phyloP scores from a whole-genome alignment of 35 echinoderm and acorn worm genomes.

The Heliocidaris tuberculata region DNA sequence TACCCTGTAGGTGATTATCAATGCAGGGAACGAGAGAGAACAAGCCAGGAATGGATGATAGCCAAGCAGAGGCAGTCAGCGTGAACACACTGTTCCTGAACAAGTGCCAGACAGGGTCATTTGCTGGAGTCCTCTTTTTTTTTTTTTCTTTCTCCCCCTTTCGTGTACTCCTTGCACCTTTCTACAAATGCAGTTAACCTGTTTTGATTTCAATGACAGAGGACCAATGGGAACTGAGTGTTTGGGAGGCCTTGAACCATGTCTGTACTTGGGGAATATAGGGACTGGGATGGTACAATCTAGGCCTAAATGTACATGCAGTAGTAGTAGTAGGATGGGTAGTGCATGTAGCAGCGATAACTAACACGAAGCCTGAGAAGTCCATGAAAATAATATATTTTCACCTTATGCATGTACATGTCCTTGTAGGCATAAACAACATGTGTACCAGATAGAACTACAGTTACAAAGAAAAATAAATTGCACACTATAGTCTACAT shows the following conservation, averaged over 20 bases:
- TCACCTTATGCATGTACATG: no score
- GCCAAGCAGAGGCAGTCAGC: slow-evolving; percentile 13
- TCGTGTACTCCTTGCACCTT: background rate
- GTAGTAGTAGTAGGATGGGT: no score
- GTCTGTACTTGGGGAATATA: slow-evolving; percentile 16
- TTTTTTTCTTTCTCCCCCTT: background rate
- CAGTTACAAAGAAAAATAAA: no score
- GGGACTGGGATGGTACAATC: background rate
- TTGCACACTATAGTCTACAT: no score
- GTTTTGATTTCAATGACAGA: slow-evolving; percentile 33
- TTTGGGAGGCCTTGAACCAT: background rate
- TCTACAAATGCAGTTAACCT: slow-evolving; percentile 22
- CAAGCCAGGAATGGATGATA: background rate
- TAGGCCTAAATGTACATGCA: background rate
- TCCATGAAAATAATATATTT: no score
- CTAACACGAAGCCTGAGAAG: no score
- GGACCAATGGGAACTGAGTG: slow-evolving; percentile 5
- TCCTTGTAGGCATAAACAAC: no score
- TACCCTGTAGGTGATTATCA: background rate
- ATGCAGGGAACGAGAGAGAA: background rate
- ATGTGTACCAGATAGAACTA: no score
- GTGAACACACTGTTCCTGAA: background rate
- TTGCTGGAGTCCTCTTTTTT: background rate
- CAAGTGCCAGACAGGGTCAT: slow-evolving; percentile 14
- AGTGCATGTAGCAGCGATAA: background rate